A percentile compares a stretch with the other conserved stretches of the same genome.
Conservation (phyloP, 2,888 invertebrate species). For the Amblyjoppa proteus region DNA sequence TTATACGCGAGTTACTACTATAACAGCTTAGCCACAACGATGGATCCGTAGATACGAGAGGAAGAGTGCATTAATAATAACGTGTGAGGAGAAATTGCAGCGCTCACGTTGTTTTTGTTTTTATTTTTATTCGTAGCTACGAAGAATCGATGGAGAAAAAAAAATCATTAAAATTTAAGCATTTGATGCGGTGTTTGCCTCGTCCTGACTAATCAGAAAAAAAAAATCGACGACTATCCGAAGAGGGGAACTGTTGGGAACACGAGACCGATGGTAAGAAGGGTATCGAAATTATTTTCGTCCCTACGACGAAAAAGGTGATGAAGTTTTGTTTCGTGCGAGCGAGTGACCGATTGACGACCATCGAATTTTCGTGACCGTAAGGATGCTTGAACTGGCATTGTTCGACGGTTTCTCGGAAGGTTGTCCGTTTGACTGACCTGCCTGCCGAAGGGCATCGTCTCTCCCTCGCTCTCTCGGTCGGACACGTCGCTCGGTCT, state of each 20-base stretch:
- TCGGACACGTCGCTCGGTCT: neutral
- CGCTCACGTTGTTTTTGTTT: neutral
- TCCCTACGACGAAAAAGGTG: neutral
- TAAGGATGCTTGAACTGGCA: slow-evolving; percentile 62
- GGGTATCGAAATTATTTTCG: slow-evolving; percentile 1
- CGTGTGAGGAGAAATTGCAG: slow-evolving; percentile 49
- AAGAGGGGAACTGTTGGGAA: neutral
- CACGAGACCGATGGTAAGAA: neutral
- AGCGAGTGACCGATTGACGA: slow-evolving; percentile 63
- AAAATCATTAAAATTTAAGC: neutral
- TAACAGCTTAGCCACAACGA: slow-evolving; percentile 13
- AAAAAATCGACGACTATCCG: neutral
- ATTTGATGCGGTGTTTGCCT: neutral
- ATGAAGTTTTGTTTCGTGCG: slow-evolving; percentile 31
- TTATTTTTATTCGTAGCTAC: neutral
- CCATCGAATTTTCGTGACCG: slow-evolving; percentile 69
- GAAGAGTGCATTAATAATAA: slow-evolving; percentile 29
- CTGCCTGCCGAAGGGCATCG: slow-evolving; percentile 61
- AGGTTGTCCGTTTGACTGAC: slow-evolving; percentile 67
- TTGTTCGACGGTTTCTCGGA: slow-evolving; percentile 70
- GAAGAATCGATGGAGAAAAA: neutral
- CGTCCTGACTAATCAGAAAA: neutral
- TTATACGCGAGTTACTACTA: neutral
- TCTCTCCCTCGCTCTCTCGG: slow-evolving; percentile 22
- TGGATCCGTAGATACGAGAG: neutral